A percentile compares a stretch with the other conserved stretches of the same genome.
Conservation (phyloP, 2,888 invertebrate genomes). For the Zaprionus bogoriensis region DNA sequence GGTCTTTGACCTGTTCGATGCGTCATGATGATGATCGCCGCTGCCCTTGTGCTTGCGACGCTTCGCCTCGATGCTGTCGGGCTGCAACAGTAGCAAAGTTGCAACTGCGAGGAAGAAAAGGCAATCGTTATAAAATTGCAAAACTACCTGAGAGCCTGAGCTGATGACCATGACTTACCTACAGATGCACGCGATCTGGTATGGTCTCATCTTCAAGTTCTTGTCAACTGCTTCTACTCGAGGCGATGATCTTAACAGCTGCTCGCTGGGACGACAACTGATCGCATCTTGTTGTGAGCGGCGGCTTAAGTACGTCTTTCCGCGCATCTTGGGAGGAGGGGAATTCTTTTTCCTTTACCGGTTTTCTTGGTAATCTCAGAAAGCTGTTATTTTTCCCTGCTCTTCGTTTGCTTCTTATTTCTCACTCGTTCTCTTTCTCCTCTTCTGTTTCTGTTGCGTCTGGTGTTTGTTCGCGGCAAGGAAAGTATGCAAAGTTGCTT, state of each 20-base stretch:
- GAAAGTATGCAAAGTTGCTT: conserved; percentile 55
- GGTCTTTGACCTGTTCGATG: conserved; percentile 65
- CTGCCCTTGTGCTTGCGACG: conserved; percentile 69
- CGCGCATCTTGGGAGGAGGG: conserved; percentile 23
- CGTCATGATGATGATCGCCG: conserved; percentile 50
- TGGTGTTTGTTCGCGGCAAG: conserved; percentile 24
- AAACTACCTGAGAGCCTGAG: background rate
- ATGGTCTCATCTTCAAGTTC: conserved; percentile 47
- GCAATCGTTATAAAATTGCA: background rate
- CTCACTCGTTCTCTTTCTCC: background rate
- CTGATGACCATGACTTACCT: conserved; percentile 45
- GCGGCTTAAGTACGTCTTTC: conserved; percentile 47
- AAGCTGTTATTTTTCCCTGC: conserved; percentile 23
- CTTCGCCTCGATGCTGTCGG: conserved; percentile 54
- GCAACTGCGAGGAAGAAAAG: conserved; percentile 31
- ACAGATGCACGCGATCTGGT: conserved; percentile 45
- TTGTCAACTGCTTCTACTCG: conserved; percentile 1
- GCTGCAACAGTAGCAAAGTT: conserved; percentile 53
- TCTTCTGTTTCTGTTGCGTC: conserved; percentile 19
- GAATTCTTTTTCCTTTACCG: conserved; percentile 66
- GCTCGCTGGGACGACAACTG: conserved; percentile 57
- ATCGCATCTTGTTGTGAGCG: conserved; percentile 46
- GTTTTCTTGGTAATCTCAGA: conserved; percentile 56
- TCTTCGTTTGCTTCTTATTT: background rate
- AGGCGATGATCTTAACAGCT: conserved; percentile 48